Evolutionary conservation across 1,140 invertebrate species (phyloP), one percentile per base, ranked within the genome.

Genomic region (Callitettix versicolor): DNA sequence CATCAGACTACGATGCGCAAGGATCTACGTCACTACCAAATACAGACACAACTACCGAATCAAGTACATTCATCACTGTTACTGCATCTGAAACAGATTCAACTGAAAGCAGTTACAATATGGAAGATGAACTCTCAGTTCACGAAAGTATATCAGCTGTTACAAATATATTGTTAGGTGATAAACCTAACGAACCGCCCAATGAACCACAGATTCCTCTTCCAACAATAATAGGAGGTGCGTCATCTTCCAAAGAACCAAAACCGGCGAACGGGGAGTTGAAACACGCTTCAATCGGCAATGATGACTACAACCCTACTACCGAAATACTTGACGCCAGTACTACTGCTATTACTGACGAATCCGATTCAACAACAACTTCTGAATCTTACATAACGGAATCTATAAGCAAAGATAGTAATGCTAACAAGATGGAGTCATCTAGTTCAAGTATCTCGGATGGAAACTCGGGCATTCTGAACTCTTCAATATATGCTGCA

Each of bases 131-230:
- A 4, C 3, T 9, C 3, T 30, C 26, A 30, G 49, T 62, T 17
- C 56, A 61, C 55, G 58, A 61, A 57, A 58, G 61, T 12, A 63
- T 63, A 30, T 64, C 62, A 50, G 62, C 62, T n/a, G 62, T 64
- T 5, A 60, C 62, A 30, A 64, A 57, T 51, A 62, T 64, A 24
- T 48, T 64, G 3, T 47, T 62, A 26, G 54, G 59, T n/a, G 43
- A 55, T 18, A 57, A 51, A 58, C 11, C 54, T 9, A 43, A n/a
- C 14, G 30, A 12, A 48, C 47, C 54, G 3, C 43, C 44, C 1
- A 18, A 48, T 55, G 21, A 64, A 64, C 26, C 63, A 60, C 57
- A 44, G 30, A 63, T 43, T 67, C 68, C 21, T 66, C 64, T 49
- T 49, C 60, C 11, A 48, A 62, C 18, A 64, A 66, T 56, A 54